Evolutionary conservation across 2,797 vertebrate genomes (phyloP).

Genomic region (Parotocinclus haroldoi): DNA sequence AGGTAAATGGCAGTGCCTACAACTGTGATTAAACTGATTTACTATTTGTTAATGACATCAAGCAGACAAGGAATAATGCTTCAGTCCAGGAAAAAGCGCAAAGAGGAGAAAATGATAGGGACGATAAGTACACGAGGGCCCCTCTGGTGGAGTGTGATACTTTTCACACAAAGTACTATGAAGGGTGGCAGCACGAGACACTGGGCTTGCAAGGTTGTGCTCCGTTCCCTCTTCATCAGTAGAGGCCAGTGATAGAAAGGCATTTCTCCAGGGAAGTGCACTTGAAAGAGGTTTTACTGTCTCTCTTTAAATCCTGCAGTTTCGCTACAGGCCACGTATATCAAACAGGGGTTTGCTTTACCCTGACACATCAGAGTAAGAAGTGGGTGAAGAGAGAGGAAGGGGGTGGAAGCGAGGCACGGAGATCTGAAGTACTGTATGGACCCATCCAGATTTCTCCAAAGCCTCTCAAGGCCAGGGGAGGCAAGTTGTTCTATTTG

Average conservation of each 20-base stretch:
- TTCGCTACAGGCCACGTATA: slow-evolving; percentile 36
- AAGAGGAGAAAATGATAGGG: too few relatives aligned
- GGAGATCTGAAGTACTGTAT: slow-evolving; percentile 11
- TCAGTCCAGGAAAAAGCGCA: too few relatives aligned
- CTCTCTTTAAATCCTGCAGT: slow-evolving; percentile 48
- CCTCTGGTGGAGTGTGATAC: slow-evolving; percentile 1
- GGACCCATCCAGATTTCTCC: slow-evolving; percentile 8
- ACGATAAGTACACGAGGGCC: not conserved
- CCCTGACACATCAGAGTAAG: slow-evolving; percentile 39
- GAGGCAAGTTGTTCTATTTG: slow-evolving; percentile 3
- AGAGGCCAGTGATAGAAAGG: slow-evolving; percentile 45
- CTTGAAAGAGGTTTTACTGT: slow-evolving; percentile 53
- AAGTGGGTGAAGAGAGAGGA: slow-evolving; percentile 20
- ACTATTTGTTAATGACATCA: too few relatives aligned
- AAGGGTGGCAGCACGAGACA: slow-evolving; percentile 5
- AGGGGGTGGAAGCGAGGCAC: not conserved
- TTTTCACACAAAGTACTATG: not conserved
- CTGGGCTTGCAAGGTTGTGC: slow-evolving; percentile 32
- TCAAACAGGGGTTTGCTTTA: slow-evolving; percentile 46
- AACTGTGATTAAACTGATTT: too few relatives aligned
- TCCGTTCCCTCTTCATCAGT: slow-evolving; percentile 39
- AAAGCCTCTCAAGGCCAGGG: slow-evolving; percentile 35
- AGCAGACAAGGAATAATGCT: too few relatives aligned
- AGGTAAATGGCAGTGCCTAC: too few relatives aligned
- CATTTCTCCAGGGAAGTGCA: slow-evolving; percentile 53